Conservation (phyloP, 1,140 invertebrate species). For the Pogonomyrmex californicus region DNA sequence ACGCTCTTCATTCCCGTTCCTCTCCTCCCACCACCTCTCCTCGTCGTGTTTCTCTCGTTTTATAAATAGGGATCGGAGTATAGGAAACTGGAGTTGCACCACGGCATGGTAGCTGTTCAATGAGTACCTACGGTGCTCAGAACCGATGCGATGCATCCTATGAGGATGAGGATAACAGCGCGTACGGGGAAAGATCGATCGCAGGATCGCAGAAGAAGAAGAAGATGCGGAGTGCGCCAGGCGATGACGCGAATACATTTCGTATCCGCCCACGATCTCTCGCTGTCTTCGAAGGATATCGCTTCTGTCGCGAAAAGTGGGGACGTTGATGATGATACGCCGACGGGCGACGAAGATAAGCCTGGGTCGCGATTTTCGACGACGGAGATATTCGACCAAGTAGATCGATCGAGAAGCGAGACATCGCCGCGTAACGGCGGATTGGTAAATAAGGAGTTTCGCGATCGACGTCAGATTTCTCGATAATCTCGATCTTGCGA, state of each 20-base stretch:
- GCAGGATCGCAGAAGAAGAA: not conserved
- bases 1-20: constrained; percentile 6
- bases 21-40: not conserved
- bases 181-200: constrained; percentile 43
- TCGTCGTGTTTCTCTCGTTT: constrained; percentile 24
- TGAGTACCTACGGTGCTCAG: constrained; percentile 30
- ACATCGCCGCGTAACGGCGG: constrained; percentile 22
- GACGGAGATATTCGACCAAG: constrained; percentile 6
- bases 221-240: constrained; percentile 24
- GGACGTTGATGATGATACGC: constrained; percentile 54
- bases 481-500: not conserved
- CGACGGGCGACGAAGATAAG: not conserved
- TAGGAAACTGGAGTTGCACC: constrained; percentile 44
- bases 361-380: not conserved
- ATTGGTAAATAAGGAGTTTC: constrained; percentile 41
- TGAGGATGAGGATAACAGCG: constrained; percentile 25
- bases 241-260: constrained; percentile 36
- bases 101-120: constrained; percentile 46
- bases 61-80: constrained; percentile 53
- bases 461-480: constrained; percentile 35
- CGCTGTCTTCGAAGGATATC: constrained; percentile 25
- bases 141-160: constrained; percentile 23
- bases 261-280: constrained; percentile 61
- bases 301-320: constrained; percentile 60
- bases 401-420: constrained; percentile 32